Base-by-base conservation (phyloP, 2,888 invertebrate species). In the Pedicia rivosa region DNA sequence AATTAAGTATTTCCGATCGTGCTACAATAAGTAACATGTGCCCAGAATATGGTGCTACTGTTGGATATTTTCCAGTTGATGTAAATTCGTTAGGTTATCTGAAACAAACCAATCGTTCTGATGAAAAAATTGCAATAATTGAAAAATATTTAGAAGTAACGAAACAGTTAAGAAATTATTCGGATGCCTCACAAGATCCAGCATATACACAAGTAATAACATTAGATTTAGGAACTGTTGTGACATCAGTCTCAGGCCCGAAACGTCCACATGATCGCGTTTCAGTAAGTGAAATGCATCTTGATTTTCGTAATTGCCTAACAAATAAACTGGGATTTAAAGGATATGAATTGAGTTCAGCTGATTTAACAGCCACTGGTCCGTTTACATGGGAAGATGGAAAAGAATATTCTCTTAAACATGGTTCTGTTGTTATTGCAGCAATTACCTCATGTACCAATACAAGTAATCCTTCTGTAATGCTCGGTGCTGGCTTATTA, bases 21-120 rank as follows among this genome's bases (percentile, higher is more conserved):
- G 94, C 97, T 1, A 98, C 97, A 0, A 90, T 98, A 37, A 86
- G 92, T 46, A 98, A 98, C 65, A 97, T 98, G 97, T 94, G 92
- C 53, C 97, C 97, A 0, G 90, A 91, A 60, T 97, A 95, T 56
- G 97, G 97, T 1, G 97, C 95, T 12, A 97, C 95, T 0, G 81
- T 91, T 43, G 94, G 88, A 0, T 91, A 78, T 62, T 97, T 97
- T 65, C 90, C 95, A 0, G 83, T 92, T 1, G 95, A 95, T 63
- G 60, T 68, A 19, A 64, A 71, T 20, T 84, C 88, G 19, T 64
- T 95, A 32, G 63, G 65, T n/a, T 95, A 97, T 54, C 68, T 95
- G 26, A 63, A 65, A 37, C 88, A 92, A 62, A 88, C 87, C 44
- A 82, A 83, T 58, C 78, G 94, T 7, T 68, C 78, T 2, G 71